Evolutionary conservation across 1,140 invertebrate species (phyloP).

Genomic region (Scaptomyza montana): DNA sequence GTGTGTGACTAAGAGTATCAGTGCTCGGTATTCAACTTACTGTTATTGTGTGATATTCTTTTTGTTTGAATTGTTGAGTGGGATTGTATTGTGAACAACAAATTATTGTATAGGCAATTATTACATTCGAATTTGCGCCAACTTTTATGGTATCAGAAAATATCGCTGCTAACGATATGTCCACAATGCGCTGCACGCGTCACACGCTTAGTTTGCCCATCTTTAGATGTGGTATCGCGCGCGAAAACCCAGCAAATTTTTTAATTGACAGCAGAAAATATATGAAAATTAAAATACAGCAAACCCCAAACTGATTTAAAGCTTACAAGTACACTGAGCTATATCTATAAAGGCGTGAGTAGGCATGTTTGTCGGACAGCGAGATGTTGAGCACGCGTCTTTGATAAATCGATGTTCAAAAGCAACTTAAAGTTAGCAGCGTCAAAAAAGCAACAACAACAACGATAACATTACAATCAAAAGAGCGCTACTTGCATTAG

Average conservation of each 20-base stretch:
- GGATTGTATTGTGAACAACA: background rate
- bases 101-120: too few species aligned
- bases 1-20: background rate
- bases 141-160: background rate
- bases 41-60: too few species aligned
- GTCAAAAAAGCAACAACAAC: constrained; percentile 27
- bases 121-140: background rate
- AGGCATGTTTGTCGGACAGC: constrained; percentile 35
- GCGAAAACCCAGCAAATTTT: background rate
- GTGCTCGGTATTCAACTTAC: background rate
- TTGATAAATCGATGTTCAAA: constrained; percentile 79
- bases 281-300: background rate
- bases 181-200: background rate
- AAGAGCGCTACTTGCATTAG: constrained; percentile 33
- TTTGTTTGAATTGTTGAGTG: too few species aligned
- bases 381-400: constrained; percentile 56
- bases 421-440: constrained; percentile 30
- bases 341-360: constrained; percentile 19
- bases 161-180: background rate
- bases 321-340: constrained; percentile 16
- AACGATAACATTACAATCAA: constrained; percentile 30
- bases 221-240: constrained; percentile 10
- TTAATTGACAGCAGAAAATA: constrained; percentile 6
- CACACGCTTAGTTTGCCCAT: constrained; percentile 8
- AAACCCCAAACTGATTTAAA: constrained; percentile 1